These are phyloP conservation scores for Coelogynopora nodosa DNA, from an alignment of 2,888 invertebrate species.

Conservation along the genomic window DNA sequence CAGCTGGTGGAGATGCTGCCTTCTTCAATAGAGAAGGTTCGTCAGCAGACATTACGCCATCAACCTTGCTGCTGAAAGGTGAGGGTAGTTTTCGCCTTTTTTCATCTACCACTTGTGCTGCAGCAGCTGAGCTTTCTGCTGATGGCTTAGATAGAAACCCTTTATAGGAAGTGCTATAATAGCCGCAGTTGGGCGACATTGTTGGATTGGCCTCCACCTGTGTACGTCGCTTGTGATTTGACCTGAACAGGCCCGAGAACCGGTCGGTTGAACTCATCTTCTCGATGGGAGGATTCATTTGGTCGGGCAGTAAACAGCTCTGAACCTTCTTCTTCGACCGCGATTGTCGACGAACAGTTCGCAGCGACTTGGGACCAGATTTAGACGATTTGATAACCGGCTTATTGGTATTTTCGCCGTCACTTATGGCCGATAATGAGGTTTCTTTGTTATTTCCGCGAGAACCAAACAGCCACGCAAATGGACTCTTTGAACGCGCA, in stretches of 20 bases:
- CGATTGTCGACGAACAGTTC: neutral
- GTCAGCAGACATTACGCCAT: too few relatives aligned
- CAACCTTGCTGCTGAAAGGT: neutral
- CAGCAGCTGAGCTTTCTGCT: neutral
- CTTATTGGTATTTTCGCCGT: neutral
- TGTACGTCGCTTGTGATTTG: neutral
- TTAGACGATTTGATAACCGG: neutral
- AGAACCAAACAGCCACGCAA: neutral
- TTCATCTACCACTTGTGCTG: neutral
- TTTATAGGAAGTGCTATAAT: neutral
- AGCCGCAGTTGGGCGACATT: neutral
- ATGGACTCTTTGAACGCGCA: conserved; percentile 11
- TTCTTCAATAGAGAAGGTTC: too few relatives aligned
- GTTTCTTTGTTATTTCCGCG: neutral
- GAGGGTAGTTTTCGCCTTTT: neutral
- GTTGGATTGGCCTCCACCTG: neutral
- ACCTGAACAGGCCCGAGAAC: neutral
- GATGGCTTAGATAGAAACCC: neutral
- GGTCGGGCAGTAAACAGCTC: neutral
- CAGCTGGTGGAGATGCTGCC: neutral
- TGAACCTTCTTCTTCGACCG: conserved; percentile 6
- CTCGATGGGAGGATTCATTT: neutral
- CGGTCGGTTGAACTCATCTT: neutral
- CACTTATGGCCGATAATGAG: neutral
- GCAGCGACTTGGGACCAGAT: neutral